Conservation (phyloP, 2,113 vertebrate genomes). For the Thalassarche chlororhynchos region DNA sequence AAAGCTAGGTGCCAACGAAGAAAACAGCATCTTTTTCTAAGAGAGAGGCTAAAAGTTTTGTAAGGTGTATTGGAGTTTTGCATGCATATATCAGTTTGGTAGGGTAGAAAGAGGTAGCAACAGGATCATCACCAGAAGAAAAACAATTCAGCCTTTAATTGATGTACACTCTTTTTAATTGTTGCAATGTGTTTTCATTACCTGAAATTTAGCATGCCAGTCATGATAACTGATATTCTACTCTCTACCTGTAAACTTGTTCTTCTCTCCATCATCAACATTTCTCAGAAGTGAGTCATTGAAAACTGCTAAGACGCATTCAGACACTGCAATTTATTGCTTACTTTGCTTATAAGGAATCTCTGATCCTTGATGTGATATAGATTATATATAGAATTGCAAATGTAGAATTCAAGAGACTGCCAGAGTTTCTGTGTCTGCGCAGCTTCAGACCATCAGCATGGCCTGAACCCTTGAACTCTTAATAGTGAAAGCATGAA, state of each 20-base stretch:
- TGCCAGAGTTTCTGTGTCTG: background rate
- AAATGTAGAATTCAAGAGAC: background rate
- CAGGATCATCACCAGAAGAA: background rate
- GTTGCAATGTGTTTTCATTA: background rate
- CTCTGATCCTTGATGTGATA: background rate
- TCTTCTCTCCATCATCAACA: background rate
- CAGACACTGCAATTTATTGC: background rate
- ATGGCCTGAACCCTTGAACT: conserved; percentile 1
- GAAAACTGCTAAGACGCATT: background rate
- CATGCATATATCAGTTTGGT: background rate
- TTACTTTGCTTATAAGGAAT: background rate
- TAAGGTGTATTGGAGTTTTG: background rate
- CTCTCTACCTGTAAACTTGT: background rate
- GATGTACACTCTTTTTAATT: background rate
- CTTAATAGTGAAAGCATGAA: background rate
- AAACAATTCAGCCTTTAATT: background rate
- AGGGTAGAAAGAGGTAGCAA: background rate
- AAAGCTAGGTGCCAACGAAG: background rate
- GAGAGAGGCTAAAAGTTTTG: background rate
- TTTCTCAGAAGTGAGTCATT: background rate
- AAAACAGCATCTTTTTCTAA: background rate
- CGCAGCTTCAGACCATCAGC: background rate
- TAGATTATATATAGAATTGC: background rate
- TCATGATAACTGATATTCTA: background rate
- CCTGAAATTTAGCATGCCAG: background rate